These are phyloP conservation scores for Caenorhabditis sulstoni DNA, from an alignment of 2,888 invertebrate species.

Conservation along the genomic window DNA sequence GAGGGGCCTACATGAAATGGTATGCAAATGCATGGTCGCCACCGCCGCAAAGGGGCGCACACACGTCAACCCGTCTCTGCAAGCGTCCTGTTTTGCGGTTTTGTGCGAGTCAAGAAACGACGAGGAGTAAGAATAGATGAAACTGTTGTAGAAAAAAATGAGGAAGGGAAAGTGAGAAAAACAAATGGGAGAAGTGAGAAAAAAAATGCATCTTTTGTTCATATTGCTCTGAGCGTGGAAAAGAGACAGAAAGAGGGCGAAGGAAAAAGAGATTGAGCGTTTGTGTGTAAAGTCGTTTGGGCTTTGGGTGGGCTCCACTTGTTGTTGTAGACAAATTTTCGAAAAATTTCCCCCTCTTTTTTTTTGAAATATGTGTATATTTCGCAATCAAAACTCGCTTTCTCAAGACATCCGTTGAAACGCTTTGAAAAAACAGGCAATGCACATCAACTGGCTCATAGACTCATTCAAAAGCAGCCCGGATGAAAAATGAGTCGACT, in stretches of 20 bases:
- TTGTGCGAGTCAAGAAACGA: slow-evolving; percentile 21
- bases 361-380: not conserved
- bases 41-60: not conserved
- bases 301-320: slow-evolving; percentile 9
- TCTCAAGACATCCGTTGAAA: too few relatives aligned
- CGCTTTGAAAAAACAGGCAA: too few relatives aligned
- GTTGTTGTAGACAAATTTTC: slow-evolving; percentile 41
- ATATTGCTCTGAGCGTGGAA: slow-evolving; percentile 36
- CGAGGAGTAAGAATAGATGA: not conserved
- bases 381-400: too few relatives aligned
- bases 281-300: slow-evolving; percentile 52
- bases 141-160: slow-evolving; percentile 18
- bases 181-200: slow-evolving; percentile 49
- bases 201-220: slow-evolving; percentile 58
- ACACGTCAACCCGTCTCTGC: slow-evolving; percentile 18
- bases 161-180: slow-evolving; percentile 54
- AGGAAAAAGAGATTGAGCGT: not conserved
- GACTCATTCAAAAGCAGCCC: not conserved
- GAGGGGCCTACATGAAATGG: slow-evolving; percentile 38
- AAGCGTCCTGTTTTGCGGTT: slow-evolving; percentile 11
- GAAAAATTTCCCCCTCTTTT: slow-evolving; percentile 22
- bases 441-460: too few relatives aligned
- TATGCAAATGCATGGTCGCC: slow-evolving; percentile 45
- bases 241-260: slow-evolving; percentile 15
- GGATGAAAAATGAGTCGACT: not conserved